These are phyloP conservation scores for Lottia gigantea DNA, from an alignment of 2,888 invertebrate species.

Conservation along the genomic window DNA sequence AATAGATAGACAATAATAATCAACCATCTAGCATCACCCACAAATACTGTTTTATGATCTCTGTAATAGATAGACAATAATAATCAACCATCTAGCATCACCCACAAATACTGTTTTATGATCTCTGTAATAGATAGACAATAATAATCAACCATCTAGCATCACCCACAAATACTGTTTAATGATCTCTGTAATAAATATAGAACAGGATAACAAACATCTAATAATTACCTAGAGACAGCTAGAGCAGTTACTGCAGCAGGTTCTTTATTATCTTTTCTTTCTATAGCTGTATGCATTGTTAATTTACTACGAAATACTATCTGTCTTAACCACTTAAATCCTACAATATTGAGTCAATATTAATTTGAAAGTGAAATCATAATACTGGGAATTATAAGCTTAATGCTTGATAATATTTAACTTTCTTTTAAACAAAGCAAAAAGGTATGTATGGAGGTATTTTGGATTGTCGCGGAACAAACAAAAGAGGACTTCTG, in stretches of 20 bases:
- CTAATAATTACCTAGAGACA: conserved; percentile 79
- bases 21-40: too few relatives aligned
- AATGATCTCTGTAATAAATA: conserved; percentile 1
- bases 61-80: not conserved
- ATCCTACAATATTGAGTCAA: conserved; percentile 71
- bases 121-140: not conserved
- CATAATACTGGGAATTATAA: not conserved
- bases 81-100: not conserved
- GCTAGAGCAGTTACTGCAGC: conserved; percentile 95
- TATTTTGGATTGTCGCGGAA: too few relatives aligned
- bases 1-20: too few relatives aligned
- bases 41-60: too few relatives aligned
- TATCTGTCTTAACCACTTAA: conserved; percentile 90
- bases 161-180: not conserved
- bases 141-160: not conserved
- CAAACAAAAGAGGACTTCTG: too few relatives aligned
- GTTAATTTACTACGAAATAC: conserved; percentile 94
- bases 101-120: too few relatives aligned
- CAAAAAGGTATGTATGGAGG: too few relatives aligned
- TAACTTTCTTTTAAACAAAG: too few relatives aligned
- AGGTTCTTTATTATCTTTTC: conserved; percentile 96
- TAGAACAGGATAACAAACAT: not conserved
- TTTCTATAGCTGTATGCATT: conserved; percentile 80
- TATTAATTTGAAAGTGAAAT: not conserved
- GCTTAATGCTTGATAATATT: not conserved